A percentile compares a stretch with the other conserved stretches of the same genome.
These are phyloP conservation scores for Machaerirhynchus nigripectus DNA, from an alignment of 2,113 vertebrate species.

Conservation along the genomic window DNA sequence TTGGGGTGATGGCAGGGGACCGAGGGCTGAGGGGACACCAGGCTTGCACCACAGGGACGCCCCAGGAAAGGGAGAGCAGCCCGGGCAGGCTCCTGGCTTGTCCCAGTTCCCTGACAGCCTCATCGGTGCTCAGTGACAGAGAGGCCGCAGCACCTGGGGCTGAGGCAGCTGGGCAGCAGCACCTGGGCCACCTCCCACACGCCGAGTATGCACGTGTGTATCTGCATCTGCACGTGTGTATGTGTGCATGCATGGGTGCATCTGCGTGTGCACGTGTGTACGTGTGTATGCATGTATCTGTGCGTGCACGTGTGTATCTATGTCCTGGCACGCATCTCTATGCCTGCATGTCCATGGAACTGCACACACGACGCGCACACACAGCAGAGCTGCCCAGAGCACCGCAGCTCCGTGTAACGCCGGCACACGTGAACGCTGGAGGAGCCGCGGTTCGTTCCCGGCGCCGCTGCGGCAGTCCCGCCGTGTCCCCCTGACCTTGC, in stretches of 20 bases:
- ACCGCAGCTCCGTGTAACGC: not conserved
- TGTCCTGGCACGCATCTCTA: no score
- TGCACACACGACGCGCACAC: not conserved
- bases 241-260: no score
- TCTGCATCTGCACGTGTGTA: fast-evolving
- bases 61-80: fast-evolving
- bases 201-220: not conserved
- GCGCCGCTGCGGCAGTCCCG: not conserved
- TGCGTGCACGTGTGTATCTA: not conserved
- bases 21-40: fast-evolving
- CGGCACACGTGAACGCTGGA: not conserved
- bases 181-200: not conserved
- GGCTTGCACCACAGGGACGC: fast-evolving
- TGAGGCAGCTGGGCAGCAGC: not conserved
- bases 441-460: not conserved
- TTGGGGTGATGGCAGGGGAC: not conserved
- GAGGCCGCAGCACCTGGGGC: not conserved
- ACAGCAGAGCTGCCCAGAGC: not conserved
- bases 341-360: fast-evolving
- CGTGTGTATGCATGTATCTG: no score
- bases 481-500: not conserved
- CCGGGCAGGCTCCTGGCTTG: fast-evolving
- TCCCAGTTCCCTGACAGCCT: fast-evolving
- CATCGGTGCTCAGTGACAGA: not conserved
- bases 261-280: no score